Percentiles rank a stretch among this genome's conserved stretches.
Conservation (phyloP, 2,113 vertebrate species). For the Anhinga rufa region DNA sequence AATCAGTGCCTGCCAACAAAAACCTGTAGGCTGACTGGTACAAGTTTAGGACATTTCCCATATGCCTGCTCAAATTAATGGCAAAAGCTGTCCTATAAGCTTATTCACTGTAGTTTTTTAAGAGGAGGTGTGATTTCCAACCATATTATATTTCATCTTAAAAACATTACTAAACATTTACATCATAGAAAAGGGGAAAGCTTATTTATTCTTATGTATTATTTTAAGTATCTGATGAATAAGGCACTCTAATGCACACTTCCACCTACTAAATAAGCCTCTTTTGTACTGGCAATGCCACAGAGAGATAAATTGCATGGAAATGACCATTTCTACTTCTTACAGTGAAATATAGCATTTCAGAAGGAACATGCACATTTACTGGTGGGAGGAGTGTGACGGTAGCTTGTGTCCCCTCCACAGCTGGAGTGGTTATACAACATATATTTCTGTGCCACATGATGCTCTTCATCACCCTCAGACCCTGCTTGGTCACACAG, state of each 20-base stretch:
- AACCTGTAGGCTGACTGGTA: background rate
- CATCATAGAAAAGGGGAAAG: background rate
- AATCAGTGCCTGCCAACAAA: background rate
- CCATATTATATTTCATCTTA: background rate
- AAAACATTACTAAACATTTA: background rate
- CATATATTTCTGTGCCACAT: background rate
- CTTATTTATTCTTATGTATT: background rate
- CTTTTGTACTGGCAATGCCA: background rate
- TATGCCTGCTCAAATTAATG: background rate
- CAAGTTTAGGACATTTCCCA: background rate
- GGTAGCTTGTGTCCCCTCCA: background rate
- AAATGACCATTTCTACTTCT: background rate
- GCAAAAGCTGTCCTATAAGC: background rate
- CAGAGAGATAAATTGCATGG: background rate
- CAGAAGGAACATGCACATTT: background rate
- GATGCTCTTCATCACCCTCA: background rate
- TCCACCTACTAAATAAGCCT: background rate
- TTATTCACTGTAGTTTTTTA: background rate
- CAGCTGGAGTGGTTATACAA: background rate
- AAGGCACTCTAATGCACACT: background rate
- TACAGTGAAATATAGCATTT: background rate
- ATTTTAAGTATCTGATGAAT: background rate
- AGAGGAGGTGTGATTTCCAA: background rate
- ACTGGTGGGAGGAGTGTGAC: background rate
- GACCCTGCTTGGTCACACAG: background rate